Conservation (phyloP, 2,797 vertebrate species). For the Pipistrellus kuhlii region DNA sequence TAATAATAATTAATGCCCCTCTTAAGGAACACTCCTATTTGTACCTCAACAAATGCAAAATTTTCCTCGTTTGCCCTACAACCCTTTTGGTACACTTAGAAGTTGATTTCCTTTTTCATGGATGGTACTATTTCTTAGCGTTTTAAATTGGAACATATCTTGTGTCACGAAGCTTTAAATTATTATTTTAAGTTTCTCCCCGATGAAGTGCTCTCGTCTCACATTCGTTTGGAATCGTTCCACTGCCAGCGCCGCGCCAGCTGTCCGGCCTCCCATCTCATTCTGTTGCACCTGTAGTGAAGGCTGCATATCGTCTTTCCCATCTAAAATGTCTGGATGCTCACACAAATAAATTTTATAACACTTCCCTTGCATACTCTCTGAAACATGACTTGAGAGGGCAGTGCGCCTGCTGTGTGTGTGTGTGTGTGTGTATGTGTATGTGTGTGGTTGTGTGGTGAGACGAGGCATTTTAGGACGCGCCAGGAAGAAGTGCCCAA, state of each 20-base stretch:
- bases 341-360: conserved; percentile 83
- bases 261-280: conserved; percentile 57
- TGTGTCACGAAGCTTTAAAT: conserved; percentile 84
- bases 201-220: conserved; percentile 48
- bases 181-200: conserved; percentile 71
- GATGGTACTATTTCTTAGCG: conserved; percentile 84
- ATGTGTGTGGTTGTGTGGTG: neutral
- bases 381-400: conserved; percentile 67
- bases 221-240: conserved; percentile 80
- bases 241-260: conserved; percentile 66
- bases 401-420: neutral
- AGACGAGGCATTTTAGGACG: neutral
- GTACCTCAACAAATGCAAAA: conserved; percentile 85
- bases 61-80: conserved; percentile 62
- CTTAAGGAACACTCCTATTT: conserved; percentile 82
- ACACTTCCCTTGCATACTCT: conserved; percentile 73
- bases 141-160: conserved; percentile 82
- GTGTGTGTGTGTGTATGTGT: no score
- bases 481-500: neutral
- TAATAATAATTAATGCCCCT: conserved; percentile 86
- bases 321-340: conserved; percentile 77
- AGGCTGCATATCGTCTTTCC: conserved; percentile 65
- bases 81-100: conserved; percentile 80
- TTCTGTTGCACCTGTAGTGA: conserved; percentile 74
- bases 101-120: conserved; percentile 73